A percentile compares a stretch with the other conserved stretches of the same genome.
phyloP scores from a whole-genome alignment of 2,888 invertebrate species.

The Spodoptera exigua region DNA sequence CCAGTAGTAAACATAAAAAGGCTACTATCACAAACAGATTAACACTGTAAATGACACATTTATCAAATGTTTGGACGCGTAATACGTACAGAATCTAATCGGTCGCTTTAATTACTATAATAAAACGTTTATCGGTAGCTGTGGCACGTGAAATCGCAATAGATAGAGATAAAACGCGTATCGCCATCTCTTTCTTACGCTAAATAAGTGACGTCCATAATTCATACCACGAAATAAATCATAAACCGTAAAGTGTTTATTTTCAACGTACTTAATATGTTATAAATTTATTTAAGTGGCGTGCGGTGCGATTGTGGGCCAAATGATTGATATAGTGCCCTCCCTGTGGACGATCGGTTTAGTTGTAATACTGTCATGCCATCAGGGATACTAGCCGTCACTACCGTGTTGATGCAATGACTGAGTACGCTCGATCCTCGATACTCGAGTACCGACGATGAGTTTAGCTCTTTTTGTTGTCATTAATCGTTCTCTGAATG shows the following conservation, averaged over 20 bases:
- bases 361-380: conserved; percentile 80
- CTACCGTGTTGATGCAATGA: conserved; percentile 64
- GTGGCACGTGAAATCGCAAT: conserved; percentile 83
- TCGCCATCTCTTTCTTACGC: conserved; percentile 77
- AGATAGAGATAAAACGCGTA: conserved; percentile 78
- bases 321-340: conserved; percentile 87
- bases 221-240: conserved; percentile 88
- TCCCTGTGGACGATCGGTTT: conserved; percentile 78
- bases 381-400: conserved; percentile 61
- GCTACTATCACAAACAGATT: conserved; percentile 73
- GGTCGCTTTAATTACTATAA: conserved; percentile 84
- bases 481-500: conserved; percentile 65
- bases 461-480: conserved; percentile 77
- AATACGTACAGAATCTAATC: conserved; percentile 80
- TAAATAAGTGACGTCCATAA: conserved; percentile 84
- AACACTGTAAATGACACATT: conserved; percentile 78
- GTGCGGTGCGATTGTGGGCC: conserved; percentile 83
- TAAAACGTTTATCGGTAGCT: conserved; percentile 86
- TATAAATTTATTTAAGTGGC: conserved; percentile 89
- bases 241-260: conserved; percentile 88
- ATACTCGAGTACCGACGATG: conserved; percentile 70
- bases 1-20: conserved; percentile 68
- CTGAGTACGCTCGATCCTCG: conserved; percentile 55
- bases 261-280: conserved; percentile 88
- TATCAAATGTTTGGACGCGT: conserved; percentile 81